Evolutionary conservation across 2,113 vertebrate genomes (phyloP).

Genomic region (Etia nguti): DNA sequence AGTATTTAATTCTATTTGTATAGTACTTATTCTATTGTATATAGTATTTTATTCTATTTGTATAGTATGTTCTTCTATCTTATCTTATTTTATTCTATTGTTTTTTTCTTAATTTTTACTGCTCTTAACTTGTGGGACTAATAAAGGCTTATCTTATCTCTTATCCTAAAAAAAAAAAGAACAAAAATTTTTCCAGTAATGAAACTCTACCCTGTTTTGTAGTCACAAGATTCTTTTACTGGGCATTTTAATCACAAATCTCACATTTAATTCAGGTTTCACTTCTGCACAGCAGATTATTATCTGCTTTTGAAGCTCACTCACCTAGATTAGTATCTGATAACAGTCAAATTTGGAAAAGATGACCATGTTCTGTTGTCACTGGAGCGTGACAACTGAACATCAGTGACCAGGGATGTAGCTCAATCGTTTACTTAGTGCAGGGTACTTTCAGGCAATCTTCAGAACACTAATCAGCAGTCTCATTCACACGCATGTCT

Average conservation of each 20-base stretch:
- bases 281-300: background rate
- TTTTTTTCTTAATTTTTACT: background rate
- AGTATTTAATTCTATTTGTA: background rate
- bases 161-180: background rate
- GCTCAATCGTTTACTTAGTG: background rate
- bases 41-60: background rate
- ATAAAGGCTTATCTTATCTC: background rate
- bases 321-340: background rate
- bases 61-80: background rate
- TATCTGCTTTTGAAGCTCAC: background rate
- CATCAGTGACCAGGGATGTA: background rate
- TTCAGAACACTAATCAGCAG: background rate
- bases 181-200: background rate
- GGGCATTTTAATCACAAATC: background rate
- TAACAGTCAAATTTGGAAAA: background rate
- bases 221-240: background rate
- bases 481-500: background rate
- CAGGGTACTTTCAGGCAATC: background rate
- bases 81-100: background rate
- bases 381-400: background rate
- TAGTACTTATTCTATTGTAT: background rate
- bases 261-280: background rate
- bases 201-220: background rate
- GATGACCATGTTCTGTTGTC: background rate
- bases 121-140: background rate